Base-by-base conservation (phyloP, 2,797 vertebrate species). In the Crax fasciolata region DNA sequence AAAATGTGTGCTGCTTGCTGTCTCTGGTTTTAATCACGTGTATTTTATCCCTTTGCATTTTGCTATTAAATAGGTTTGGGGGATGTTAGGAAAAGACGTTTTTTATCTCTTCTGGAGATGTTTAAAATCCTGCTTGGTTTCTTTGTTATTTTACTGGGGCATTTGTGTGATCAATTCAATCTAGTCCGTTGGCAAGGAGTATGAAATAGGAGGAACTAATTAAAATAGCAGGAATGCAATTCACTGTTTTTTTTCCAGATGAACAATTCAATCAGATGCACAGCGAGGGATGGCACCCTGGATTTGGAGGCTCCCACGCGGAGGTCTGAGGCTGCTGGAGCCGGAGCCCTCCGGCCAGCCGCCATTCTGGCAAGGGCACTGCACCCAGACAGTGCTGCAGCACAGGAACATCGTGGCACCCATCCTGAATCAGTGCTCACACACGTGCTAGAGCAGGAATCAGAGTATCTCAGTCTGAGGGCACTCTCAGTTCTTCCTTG, bases 1-100 rank as follows among this genome's bases (percentile, higher is more conserved):
- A 90, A 93, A 95, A 87, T 83, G 66, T 89, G 88, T 76, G 84
- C 96, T 95, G 87, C 83, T 94, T 96, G 97, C 82, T 97, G 87
- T 96, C 93, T 94, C 91, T 93, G 84, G 48, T 87, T 96, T 90
- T 91, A 95, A 94, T 96, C 91, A 91, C 59, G 49, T 71, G 88
- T 67, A 39, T 58, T 90, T 93, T 86, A 87, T 94, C 93, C 67
- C 54, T 93, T 80, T 78, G 68, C 95, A 63, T 80, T 92, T 90
- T 93, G 39, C 62, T 90, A 93, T 91, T 91, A 89, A 87, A 58
- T 82, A 72, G 54, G 58, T 71, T 67, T 62, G 13, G 38, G 49
- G n/a, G 25, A 62, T 54, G 48, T 84, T 87, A 66, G 32, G 67
- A 91, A 84, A 92, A 81, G 30, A 28, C 58, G 70, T 88, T 80